These are phyloP conservation scores for Tupaia chinensis DNA, from an alignment of 2,113 vertebrate genomes.

Conservation along the genomic window DNA sequence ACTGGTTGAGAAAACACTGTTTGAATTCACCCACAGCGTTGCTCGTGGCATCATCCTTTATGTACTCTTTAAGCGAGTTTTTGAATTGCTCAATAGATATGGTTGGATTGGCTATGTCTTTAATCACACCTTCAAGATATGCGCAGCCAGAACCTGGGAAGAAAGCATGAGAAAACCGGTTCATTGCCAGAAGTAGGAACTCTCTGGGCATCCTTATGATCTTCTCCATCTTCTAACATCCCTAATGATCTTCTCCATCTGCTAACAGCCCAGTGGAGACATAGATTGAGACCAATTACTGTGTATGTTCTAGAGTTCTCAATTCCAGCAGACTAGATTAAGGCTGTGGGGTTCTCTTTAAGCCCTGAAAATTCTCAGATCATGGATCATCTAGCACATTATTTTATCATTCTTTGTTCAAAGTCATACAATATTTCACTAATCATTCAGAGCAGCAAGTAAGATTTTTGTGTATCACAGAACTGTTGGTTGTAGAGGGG, in stretches of 20 bases:
- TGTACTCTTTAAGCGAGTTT: accelerated
- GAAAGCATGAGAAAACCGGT: too few relatives aligned
- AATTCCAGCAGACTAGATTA: too few relatives aligned
- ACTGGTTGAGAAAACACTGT: neutral
- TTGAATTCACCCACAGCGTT: accelerated
- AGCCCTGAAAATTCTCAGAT: too few relatives aligned
- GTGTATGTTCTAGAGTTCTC: too few relatives aligned
- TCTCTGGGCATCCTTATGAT: neutral
- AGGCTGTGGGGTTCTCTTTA: too few relatives aligned
- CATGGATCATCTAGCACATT: neutral
- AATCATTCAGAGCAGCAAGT: neutral
- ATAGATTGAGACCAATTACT: neutral
- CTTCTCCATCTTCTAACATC: neutral
- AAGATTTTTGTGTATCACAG: neutral
- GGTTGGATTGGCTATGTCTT: accelerated
- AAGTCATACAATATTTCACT: neutral
- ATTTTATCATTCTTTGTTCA: neutral
- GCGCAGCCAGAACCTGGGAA: neutral
- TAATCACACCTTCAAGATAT: accelerated
- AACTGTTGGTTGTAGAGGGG: neutral
- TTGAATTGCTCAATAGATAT: neutral
- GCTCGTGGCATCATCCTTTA: accelerated
- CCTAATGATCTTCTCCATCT: accelerated
- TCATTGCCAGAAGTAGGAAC: neutral
- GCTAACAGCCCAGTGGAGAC: neutral